Percentiles rank a stretch among this genome's conserved stretches.
phyloP scores from a whole-genome alignment of 2,888 invertebrate species.

The Heliconius erato region DNA sequence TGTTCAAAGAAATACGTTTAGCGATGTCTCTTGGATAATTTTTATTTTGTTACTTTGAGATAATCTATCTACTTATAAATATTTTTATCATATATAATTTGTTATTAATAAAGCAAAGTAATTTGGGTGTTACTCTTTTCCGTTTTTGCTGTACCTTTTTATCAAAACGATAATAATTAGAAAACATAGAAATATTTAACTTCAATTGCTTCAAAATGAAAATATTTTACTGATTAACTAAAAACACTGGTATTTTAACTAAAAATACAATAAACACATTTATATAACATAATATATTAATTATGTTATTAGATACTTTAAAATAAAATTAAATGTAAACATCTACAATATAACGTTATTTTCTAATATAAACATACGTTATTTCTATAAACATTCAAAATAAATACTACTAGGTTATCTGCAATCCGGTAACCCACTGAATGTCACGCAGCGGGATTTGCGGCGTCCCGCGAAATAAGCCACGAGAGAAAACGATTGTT shows the following conservation, averaged over 20 bases:
- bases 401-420: constrained; percentile 30
- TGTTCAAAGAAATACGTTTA: constrained; percentile 35
- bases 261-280: too few relatives aligned
- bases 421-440: constrained; percentile 41
- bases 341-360: background rate
- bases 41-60: background rate
- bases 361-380: background rate
- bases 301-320: background rate
- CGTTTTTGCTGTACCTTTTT: too few relatives aligned
- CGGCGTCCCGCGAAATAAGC: constrained; percentile 61
- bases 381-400: constrained; percentile 27
- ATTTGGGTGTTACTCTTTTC: too few relatives aligned
- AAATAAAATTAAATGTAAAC: background rate
- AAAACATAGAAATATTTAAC: background rate
- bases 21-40: background rate
- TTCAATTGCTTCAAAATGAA: too few relatives aligned
- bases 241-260: too few relatives aligned
- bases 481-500: constrained; percentile 52
- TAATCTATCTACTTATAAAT: background rate
- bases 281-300: too few relatives aligned
- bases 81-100: background rate
- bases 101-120: background rate
- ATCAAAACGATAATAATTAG: too few relatives aligned
- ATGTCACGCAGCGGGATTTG: constrained; percentile 54
- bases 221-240: too few relatives aligned